A percentile compares a stretch with the other conserved stretches of the same genome.
These are phyloP conservation scores for Eptatretus burgeri DNA, from an alignment of 2,113 vertebrate genomes.

Conservation along the genomic window DNA sequence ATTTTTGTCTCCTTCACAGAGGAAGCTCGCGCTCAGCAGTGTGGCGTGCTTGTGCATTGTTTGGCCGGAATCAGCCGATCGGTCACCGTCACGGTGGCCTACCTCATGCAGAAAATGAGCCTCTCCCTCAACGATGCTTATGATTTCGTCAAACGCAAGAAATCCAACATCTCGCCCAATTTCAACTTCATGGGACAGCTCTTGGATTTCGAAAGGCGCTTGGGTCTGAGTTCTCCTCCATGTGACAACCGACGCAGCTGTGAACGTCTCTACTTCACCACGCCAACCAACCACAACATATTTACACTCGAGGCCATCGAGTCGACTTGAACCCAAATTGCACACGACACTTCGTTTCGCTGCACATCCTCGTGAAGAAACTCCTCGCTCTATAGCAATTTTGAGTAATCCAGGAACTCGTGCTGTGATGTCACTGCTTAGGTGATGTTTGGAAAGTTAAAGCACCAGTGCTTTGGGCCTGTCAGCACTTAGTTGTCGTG, in stretches of 20 bases:
- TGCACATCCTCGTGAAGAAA: no score
- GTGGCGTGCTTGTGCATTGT: slow-evolving; percentile 47
- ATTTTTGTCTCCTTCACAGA: slow-evolving; percentile 16
- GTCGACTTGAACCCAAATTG: slow-evolving; percentile 20
- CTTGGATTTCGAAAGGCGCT: slow-evolving; percentile 40
- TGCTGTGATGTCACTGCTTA: no score
- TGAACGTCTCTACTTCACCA: slow-evolving; percentile 38
- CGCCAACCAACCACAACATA: slow-evolving; percentile 31
- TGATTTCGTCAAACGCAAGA: slow-evolving; percentile 48
- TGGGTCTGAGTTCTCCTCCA: slow-evolving; percentile 24
- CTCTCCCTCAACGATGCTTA: slow-evolving; percentile 48
- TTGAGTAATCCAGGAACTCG: no score
- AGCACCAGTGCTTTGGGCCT: no score
- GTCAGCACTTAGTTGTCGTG: no score
- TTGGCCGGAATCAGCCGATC: slow-evolving; percentile 49
- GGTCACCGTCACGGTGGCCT: slow-evolving; percentile 47
- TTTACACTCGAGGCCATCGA: slow-evolving; percentile 29
- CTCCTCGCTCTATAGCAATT: no score
- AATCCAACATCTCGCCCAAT: slow-evolving; percentile 53
- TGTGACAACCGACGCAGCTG: slow-evolving; percentile 18
- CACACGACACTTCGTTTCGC: no score
- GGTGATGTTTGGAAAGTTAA: no score
- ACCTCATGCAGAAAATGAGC: slow-evolving; percentile 54
- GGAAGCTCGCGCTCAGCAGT: slow-evolving; percentile 36
- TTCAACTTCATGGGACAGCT: slow-evolving; percentile 70